Percentiles rank a stretch among this genome's conserved stretches.
phyloP scores from a whole-genome alignment of 2,888 invertebrate species.

The Chrysolina haemoptera region DNA sequence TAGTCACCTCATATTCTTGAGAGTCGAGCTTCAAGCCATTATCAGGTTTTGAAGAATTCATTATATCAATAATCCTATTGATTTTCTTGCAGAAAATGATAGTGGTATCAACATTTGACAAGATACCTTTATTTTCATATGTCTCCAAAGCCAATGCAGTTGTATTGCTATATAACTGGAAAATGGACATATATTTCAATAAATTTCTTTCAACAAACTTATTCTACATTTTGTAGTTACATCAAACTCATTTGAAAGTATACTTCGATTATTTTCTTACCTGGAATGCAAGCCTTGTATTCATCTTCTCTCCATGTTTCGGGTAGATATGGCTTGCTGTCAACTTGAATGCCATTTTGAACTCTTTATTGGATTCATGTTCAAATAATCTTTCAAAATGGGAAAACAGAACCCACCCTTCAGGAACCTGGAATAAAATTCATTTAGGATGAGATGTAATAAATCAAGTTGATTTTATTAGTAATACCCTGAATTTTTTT shows the following conservation, averaged over 20 bases:
- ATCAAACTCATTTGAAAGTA: neutral
- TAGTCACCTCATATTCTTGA: conserved; percentile 1
- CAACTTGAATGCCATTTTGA: conserved; percentile 13
- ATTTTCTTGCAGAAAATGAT: neutral
- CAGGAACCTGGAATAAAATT: conserved; percentile 10
- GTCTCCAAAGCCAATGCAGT: neutral
- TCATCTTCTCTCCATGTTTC: conserved; percentile 20
- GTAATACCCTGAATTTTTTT: conserved; percentile 12
- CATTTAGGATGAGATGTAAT: neutral
- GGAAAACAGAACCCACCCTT: conserved; percentile 1
- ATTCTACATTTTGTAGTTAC: neutral
- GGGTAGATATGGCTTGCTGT: conserved; percentile 20
- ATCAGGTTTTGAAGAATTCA: conserved; percentile 5
- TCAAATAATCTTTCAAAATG: conserved; percentile 9
- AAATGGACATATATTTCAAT: neutral
- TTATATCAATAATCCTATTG: conserved; percentile 1
- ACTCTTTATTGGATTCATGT: conserved; percentile 11
- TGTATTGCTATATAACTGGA: conserved; percentile 16
- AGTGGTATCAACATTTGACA: neutral
- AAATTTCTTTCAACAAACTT: neutral
- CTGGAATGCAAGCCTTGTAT: conserved; percentile 14
- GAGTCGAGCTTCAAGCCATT: neutral
- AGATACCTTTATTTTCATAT: neutral
- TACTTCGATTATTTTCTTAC: neutral
- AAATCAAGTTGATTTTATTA: neutral